Evolutionary conservation across 1,140 invertebrate genomes (phyloP).

Genomic region (Melanaphis sacchari): DNA sequence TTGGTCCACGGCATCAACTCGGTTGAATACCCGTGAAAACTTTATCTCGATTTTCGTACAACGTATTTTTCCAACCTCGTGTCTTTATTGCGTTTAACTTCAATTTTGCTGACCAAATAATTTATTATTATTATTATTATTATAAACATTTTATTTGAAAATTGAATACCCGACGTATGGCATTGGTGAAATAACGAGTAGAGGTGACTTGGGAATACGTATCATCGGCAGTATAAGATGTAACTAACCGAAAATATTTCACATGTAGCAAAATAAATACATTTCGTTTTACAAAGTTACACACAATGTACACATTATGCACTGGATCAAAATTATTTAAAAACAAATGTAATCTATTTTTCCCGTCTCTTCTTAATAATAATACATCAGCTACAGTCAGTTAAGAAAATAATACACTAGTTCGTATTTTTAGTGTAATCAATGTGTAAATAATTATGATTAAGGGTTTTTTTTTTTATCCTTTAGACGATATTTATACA

Average conservation of each 20-base stretch:
- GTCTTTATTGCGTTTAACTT: neutral
- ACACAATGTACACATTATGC: neutral
- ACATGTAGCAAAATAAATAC: neutral
- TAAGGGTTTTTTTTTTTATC: neutral
- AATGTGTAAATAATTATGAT: neutral
- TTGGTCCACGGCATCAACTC: neutral
- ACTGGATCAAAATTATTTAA: neutral
- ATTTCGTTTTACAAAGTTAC: neutral
- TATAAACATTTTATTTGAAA: constrained; percentile 17
- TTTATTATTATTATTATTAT: constrained; percentile 5
- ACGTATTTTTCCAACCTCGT: neutral
- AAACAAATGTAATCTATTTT: neutral
- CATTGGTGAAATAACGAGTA: constrained; percentile 11
- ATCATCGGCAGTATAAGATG: neutral
- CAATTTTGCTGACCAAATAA: constrained; percentile 8
- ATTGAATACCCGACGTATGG: neutral
- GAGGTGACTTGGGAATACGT: neutral
- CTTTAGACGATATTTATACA: neutral
- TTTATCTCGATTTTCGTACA: constrained; percentile 32
- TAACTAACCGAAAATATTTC: constrained; percentile 32
- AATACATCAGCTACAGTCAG: neutral
- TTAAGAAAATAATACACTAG: neutral
- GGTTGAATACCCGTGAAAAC: constrained; percentile 14
- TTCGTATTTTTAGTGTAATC: neutral
- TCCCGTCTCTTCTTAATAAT: neutral